Conservation (phyloP, 2,888 invertebrate genomes). For the Drosophila nr. fundita region DNA sequence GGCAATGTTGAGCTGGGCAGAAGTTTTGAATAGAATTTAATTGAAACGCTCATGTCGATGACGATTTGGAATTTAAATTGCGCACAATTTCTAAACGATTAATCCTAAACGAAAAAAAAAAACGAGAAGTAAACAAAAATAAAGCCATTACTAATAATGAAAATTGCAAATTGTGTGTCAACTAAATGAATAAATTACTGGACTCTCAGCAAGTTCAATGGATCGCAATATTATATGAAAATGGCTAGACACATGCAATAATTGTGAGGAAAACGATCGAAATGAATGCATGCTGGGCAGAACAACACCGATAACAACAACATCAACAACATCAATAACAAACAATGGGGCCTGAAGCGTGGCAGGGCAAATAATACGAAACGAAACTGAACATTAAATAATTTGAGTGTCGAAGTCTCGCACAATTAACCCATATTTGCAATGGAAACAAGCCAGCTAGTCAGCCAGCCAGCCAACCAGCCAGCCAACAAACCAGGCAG, state of each 20-base stretch:
- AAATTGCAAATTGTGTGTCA: constrained; percentile 38
- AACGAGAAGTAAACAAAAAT: constrained; percentile 3
- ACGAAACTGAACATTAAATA: constrained; percentile 63
- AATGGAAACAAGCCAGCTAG: constrained; percentile 50
- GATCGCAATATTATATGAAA: constrained; percentile 26
- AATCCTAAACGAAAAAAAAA: constrained; percentile 1
- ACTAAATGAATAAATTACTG: constrained; percentile 52
- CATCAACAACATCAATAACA: background rate
- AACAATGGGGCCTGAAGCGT: constrained; percentile 24
- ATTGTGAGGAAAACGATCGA: constrained; percentile 46
- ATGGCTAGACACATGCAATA: constrained; percentile 51
- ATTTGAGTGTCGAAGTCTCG: constrained; percentile 74
- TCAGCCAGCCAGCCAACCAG: constrained; percentile 13
- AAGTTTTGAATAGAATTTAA: constrained; percentile 38
- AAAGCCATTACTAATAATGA: constrained; percentile 40
- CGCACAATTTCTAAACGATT: constrained; percentile 40
- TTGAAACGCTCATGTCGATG: constrained; percentile 44
- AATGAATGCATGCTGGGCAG: constrained; percentile 37
- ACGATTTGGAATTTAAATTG: constrained; percentile 46
- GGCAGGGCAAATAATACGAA: constrained; percentile 11
- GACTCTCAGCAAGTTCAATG: constrained; percentile 41
- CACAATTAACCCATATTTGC: constrained; percentile 79
- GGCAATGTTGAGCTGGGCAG: background rate
- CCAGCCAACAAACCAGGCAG: constrained; percentile 3
- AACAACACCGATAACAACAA: background rate